Evolutionary conservation across 1,140 invertebrate species (phyloP).

Genomic region (Leptinotarsa undecemlineata): DNA sequence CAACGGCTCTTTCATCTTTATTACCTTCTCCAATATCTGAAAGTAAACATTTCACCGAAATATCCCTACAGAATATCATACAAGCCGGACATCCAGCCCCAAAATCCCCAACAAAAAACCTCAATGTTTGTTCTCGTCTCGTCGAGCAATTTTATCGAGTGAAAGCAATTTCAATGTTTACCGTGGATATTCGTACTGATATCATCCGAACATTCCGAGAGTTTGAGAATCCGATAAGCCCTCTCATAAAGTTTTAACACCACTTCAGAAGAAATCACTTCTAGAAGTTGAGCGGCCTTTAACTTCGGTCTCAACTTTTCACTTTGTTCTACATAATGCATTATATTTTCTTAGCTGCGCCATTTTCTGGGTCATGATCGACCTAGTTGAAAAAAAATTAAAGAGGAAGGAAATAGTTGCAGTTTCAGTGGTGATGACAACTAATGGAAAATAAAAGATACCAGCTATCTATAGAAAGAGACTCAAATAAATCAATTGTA

Average conservation of each 20-base stretch:
- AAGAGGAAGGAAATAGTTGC: too few species aligned
- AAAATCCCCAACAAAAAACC: not conserved
- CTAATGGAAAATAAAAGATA: too few species aligned
- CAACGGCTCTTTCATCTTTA: too few species aligned
- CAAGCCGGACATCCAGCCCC: not conserved
- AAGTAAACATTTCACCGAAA: too few species aligned
- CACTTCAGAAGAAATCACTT: slow-evolving; percentile 16
- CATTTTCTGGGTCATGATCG: not conserved
- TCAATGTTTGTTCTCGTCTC: slow-evolving; percentile 8
- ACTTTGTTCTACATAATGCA: slow-evolving; percentile 25
- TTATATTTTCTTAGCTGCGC: slow-evolving; percentile 7
- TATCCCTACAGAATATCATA: not conserved
- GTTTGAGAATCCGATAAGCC: slow-evolving; percentile 17
- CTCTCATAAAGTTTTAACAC: slow-evolving; percentile 22
- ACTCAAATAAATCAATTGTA: too few species aligned
- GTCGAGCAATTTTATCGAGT: slow-evolving; percentile 17
- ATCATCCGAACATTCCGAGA: slow-evolving; percentile 20
- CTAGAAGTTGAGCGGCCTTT: slow-evolving; percentile 3
- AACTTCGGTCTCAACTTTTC: slow-evolving; percentile 14
- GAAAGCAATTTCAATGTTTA: slow-evolving; percentile 22
- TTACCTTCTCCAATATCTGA: too few species aligned
- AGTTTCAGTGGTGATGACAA: too few species aligned
- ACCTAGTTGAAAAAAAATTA: too few species aligned
- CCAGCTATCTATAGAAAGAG: too few species aligned
- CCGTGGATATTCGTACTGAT: slow-evolving; percentile 23